A percentile compares a stretch with the other conserved stretches of the same genome.
These are phyloP conservation scores for Ricordea florida DNA, from an alignment of 92 coral and sea anemone species.

Conservation along the genomic window DNA sequence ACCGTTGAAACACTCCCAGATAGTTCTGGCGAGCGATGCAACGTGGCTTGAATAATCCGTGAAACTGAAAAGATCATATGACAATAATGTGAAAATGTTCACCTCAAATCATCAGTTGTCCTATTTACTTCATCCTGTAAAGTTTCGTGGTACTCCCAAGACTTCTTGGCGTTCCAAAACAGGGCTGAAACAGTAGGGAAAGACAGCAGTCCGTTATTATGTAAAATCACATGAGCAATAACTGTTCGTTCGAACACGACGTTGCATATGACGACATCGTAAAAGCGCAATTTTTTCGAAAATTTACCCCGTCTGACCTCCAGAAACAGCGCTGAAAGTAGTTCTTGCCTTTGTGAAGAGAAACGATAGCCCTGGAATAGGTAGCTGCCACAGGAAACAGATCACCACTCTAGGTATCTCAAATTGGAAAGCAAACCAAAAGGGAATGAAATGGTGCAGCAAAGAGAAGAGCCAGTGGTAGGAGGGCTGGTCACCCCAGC, in stretches of 20 bases:
- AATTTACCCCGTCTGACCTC: constrained; percentile 47
- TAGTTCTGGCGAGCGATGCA: constrained; percentile 42
- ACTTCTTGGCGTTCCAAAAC: constrained; percentile 15
- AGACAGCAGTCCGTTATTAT: constrained; percentile 35
- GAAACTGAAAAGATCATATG: constrained; percentile 67
- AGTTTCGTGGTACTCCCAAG: constrained; percentile 3
- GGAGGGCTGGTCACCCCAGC: constrained; percentile 76
- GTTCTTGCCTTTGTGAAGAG: background rate
- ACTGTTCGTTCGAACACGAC: constrained; percentile 63
- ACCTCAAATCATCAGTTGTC: constrained; percentile 50
- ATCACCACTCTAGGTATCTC: constrained; percentile 48
- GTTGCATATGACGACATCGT: constrained; percentile 78
- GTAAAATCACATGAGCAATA: constrained; percentile 45
- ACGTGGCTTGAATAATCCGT: constrained; percentile 59
- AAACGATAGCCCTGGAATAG: constrained; percentile 14
- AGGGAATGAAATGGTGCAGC: constrained; percentile 73
- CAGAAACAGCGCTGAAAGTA: constrained; percentile 11
- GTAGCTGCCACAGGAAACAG: constrained; percentile 20
- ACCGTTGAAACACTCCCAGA: background rate
- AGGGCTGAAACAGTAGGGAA: constrained; percentile 56
- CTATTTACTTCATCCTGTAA: constrained; percentile 31
- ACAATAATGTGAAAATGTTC: constrained; percentile 53
- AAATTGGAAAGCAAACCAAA: constrained; percentile 67
- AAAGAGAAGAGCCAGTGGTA: constrained; percentile 68
- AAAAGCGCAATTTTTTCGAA: constrained; percentile 44